Percentiles rank a stretch among this genome's conserved stretches.
phyloP scores from a whole-genome alignment of 53 echinoderm and acorn worm genomes.

The Luidia sarsii region DNA sequence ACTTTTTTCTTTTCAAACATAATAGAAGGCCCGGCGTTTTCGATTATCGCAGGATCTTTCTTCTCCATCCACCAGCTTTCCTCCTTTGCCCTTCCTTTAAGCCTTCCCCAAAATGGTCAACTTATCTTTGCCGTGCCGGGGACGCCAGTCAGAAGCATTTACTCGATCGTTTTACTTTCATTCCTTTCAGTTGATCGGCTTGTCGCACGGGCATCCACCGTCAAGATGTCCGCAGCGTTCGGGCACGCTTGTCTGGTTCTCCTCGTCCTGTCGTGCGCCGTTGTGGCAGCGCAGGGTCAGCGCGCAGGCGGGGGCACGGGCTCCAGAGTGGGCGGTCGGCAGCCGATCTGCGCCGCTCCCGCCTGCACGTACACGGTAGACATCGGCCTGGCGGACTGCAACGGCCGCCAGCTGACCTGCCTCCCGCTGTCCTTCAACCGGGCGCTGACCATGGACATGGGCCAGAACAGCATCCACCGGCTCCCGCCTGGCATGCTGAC shows the following conservation, averaged over 20 bases:
- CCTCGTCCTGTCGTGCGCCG: neutral
- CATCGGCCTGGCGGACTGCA: slow-evolving; percentile 74
- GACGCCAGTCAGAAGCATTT: too few species aligned
- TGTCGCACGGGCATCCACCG: neutral
- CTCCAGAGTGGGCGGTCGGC: neutral
- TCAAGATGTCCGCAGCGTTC: neutral
- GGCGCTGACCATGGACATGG: slow-evolving; percentile 67
- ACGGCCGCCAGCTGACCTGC: slow-evolving; percentile 71
- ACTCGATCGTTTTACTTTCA: too few species aligned
- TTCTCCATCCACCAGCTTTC: too few species aligned
- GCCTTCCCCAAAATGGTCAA: too few species aligned
- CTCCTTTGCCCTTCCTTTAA: too few species aligned
- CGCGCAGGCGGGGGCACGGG: neutral
- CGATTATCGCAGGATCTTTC: too few species aligned
- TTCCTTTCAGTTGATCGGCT: too few species aligned
- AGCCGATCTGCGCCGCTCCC: slow-evolving; percentile 36
- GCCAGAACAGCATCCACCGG: slow-evolving; percentile 71
- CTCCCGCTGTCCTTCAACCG: slow-evolving; percentile 64
- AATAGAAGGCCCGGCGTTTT: too few species aligned
- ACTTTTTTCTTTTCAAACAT: too few species aligned
- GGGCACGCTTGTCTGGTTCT: neutral
- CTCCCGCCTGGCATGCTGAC: slow-evolving; percentile 58
- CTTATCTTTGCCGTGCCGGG: too few species aligned
- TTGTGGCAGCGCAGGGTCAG: neutral
- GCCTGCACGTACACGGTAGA: slow-evolving; percentile 69